A percentile compares a stretch with the other conserved stretches of the same genome.
These are phyloP conservation scores for Theocolax elegans DNA, from an alignment of 1,140 invertebrate genomes.

Conservation along the genomic window DNA sequence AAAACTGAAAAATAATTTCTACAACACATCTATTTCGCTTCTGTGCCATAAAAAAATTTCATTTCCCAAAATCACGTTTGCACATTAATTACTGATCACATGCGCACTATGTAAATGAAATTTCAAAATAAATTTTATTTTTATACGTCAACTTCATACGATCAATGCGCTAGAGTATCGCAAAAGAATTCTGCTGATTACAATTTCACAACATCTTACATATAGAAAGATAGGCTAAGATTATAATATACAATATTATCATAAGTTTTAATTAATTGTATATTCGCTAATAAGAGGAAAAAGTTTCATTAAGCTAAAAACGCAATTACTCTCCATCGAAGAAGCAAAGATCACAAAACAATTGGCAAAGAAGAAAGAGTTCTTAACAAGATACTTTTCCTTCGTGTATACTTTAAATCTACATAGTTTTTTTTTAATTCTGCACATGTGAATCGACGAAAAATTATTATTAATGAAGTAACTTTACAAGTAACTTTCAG, in stretches of 20 bases:
- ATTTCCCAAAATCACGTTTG: too few relatives aligned
- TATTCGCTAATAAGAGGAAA: constrained; percentile 1
- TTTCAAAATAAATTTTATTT: too few relatives aligned
- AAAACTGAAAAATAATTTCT: too few relatives aligned
- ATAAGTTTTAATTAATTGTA: constrained; percentile 17
- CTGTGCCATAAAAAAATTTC: too few relatives aligned
- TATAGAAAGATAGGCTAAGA: constrained; percentile 17
- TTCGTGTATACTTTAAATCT: constrained; percentile 20
- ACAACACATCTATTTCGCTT: too few relatives aligned
- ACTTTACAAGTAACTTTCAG: constrained; percentile 21
- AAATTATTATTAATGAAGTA: constrained; percentile 16
- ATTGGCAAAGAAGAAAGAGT: constrained; percentile 24
- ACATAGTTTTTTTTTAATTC: not conserved
- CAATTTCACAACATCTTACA: constrained; percentile 8
- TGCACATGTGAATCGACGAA: not conserved
- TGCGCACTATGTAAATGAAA: too few relatives aligned
- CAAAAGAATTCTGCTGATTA: not conserved
- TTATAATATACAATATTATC: not conserved
- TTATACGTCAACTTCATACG: too few relatives aligned
- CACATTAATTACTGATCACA: too few relatives aligned
- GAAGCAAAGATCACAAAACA: constrained; percentile 26
- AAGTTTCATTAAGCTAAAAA: constrained; percentile 2
- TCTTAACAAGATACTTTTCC: constrained; percentile 20
- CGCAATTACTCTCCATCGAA: constrained; percentile 10
- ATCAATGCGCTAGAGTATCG: too few relatives aligned